Evolutionary conservation across 2,888 invertebrate species (phyloP).

Genomic region (Hyposoter didymator): DNA sequence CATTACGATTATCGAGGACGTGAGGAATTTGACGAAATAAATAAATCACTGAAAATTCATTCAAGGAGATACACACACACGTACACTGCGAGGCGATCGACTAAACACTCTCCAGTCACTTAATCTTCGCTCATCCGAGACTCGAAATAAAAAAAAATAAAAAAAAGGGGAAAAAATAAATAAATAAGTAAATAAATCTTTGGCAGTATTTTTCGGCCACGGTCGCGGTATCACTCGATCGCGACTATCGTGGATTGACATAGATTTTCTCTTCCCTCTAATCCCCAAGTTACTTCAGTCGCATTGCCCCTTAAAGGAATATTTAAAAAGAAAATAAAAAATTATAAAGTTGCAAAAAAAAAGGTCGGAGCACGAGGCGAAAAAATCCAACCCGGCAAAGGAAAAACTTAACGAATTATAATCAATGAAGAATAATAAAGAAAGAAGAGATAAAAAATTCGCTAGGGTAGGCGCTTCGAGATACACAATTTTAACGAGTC

Average conservation of each 20-base stretch:
- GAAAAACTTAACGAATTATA: constrained; percentile 64
- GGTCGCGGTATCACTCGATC: constrained; percentile 60
- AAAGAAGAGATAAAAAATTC: constrained; percentile 73
- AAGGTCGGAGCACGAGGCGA: constrained; percentile 50
- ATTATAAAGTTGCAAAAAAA: no score
- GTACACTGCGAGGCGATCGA: constrained; percentile 61
- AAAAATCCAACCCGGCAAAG: constrained; percentile 38
- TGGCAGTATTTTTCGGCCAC: constrained; percentile 67
- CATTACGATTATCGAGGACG: not conserved
- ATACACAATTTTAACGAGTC: constrained; percentile 79
- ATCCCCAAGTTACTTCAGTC: constrained; percentile 60
- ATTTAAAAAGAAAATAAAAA: constrained; percentile 13
- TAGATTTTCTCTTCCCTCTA: constrained; percentile 57
- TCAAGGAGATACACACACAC: constrained; percentile 21
- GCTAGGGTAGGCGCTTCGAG: constrained; percentile 83
- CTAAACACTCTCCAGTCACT: constrained; percentile 59
- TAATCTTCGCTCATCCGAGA: constrained; percentile 69
- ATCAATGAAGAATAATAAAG: constrained; percentile 69
- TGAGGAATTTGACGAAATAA: constrained; percentile 23
- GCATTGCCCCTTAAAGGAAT: constrained; percentile 48
- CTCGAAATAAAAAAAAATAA: constrained; percentile 57
- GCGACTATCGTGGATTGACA: constrained; percentile 61
- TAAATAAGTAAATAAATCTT: constrained; percentile 62
- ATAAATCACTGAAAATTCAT: not conserved
- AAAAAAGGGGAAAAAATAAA: constrained; percentile 44